These are phyloP conservation scores for Cheilosia scutellata DNA, from an alignment of 2,888 invertebrate species.

Conservation along the genomic window DNA sequence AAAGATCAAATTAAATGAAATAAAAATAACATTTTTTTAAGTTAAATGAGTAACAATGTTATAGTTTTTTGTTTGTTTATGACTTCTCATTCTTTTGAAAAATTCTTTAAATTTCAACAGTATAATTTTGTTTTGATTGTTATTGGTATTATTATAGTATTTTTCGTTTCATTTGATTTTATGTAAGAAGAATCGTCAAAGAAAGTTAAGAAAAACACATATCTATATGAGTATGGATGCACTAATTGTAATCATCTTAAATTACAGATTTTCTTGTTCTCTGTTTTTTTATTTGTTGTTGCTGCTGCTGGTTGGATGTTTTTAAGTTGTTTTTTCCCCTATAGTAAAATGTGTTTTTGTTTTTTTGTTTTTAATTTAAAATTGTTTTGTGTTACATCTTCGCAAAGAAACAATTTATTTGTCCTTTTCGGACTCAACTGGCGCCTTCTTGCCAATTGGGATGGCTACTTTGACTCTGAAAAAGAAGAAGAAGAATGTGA, in stretches of 20 bases:
- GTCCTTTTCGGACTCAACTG: conserved; percentile 91
- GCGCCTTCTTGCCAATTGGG: conserved; percentile 94
- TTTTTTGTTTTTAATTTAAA: conserved; percentile 60
- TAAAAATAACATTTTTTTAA: conserved; percentile 40
- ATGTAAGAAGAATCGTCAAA: conserved; percentile 78
- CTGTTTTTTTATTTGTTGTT: conserved; percentile 69
- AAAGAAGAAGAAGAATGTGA: conserved; percentile 77
- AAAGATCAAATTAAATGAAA: conserved; percentile 56
- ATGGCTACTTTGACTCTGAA: conserved; percentile 94
- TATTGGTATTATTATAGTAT: conserved; percentile 29
- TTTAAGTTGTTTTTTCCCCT: conserved; percentile 56
- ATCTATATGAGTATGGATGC: conserved; percentile 78
- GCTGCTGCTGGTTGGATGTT: conserved; percentile 77
- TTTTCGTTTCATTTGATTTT: conserved; percentile 74
- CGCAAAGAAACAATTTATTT: conserved; percentile 86
- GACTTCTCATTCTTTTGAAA: conserved; percentile 27
- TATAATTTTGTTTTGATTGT: conserved; percentile 35
- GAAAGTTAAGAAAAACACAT: conserved; percentile 78
- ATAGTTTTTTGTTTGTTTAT: conserved; percentile 13
- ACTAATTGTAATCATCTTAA: conserved; percentile 75
- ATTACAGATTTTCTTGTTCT: conserved; percentile 70
- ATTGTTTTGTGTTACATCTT: conserved; percentile 56
- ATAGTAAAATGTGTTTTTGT: conserved; percentile 61
- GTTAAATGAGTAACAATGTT: conserved; percentile 50
- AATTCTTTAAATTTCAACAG: conserved; percentile 51